Conservation (phyloP, 2,113 vertebrate genomes). For the Phaethornis superciliosus region DNA sequence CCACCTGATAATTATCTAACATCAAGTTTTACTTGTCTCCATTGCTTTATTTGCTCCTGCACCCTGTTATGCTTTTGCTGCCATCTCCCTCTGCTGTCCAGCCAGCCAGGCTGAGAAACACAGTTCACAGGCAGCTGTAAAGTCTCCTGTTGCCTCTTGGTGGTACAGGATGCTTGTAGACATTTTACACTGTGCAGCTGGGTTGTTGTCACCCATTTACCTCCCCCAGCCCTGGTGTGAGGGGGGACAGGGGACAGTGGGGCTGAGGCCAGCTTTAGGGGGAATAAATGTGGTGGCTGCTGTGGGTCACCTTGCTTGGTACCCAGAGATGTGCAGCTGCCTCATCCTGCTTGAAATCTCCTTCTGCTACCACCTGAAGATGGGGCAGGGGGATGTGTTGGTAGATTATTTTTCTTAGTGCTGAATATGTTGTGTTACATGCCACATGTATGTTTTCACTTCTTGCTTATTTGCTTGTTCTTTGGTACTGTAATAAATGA, state of each 20-base stretch:
- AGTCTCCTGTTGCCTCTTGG: rapidly evolving
- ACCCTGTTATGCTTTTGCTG: background rate
- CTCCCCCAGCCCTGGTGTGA: background rate
- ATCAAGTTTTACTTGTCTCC: background rate
- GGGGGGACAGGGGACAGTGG: rapidly evolving
- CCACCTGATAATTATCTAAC: background rate
- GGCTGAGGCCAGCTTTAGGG: background rate
- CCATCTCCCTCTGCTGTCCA: background rate
- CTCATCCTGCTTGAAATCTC: background rate
- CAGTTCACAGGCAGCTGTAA: background rate
- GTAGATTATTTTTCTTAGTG: background rate
- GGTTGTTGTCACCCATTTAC: rapidly evolving
- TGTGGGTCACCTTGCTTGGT: rapidly evolving
- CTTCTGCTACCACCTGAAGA: background rate
- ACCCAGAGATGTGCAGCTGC: rapidly evolving
- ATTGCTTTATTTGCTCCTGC: background rate
- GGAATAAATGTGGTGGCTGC: background rate
- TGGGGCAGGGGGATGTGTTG: too few species aligned
- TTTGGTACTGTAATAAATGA: background rate
- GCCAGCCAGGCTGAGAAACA: rapidly evolving
- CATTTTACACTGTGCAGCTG: rapidly evolving
- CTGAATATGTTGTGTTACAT: rapidly evolving
- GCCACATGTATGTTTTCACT: rapidly evolving
- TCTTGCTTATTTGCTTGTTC: background rate
- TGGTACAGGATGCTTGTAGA: rapidly evolving